Conservation (phyloP, 2,888 invertebrate species). For the Heliconius charithonia region DNA sequence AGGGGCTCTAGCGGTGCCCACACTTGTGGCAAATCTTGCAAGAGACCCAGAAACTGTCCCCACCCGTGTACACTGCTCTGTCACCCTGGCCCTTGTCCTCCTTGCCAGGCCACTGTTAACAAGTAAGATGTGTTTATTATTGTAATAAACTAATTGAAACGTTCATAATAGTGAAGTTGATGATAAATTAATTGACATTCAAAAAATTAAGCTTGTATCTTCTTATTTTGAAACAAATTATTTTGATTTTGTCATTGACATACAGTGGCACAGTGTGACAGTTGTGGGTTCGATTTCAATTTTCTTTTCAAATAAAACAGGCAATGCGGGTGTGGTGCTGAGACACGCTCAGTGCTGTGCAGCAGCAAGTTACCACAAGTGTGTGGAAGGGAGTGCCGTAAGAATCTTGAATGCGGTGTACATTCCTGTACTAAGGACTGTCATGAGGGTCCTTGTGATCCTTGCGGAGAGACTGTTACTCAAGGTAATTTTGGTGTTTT, state of each 20-base stretch:
- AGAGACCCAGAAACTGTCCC: slow-evolving; percentile 82
- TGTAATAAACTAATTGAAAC: too few species aligned
- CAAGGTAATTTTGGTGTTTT: slow-evolving; percentile 81
- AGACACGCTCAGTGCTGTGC: slow-evolving; percentile 87
- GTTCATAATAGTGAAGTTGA: too few species aligned
- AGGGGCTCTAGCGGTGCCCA: slow-evolving; percentile 90
- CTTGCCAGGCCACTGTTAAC: slow-evolving; percentile 90
- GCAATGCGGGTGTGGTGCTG: slow-evolving; percentile 91
- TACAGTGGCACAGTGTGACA: too few species aligned
- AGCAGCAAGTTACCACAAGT: slow-evolving; percentile 87
- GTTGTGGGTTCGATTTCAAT: too few species aligned
- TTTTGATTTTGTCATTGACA: too few species aligned
- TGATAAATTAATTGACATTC: too few species aligned
- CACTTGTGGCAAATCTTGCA: slow-evolving; percentile 95
- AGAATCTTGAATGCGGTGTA: slow-evolving; percentile 88
- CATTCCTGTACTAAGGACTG: slow-evolving; percentile 90
- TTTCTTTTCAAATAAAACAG: slow-evolving; percentile 63
- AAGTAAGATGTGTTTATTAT: slow-evolving; percentile 64
- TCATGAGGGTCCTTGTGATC: slow-evolving; percentile 90
- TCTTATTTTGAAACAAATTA: too few species aligned
- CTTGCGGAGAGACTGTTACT: slow-evolving; percentile 86
- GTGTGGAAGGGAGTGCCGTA: slow-evolving; percentile 90
- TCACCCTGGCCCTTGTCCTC: slow-evolving; percentile 97
- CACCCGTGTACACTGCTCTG: slow-evolving; percentile 92
- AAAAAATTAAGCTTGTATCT: too few species aligned